Percentiles rank a stretch among this genome's conserved stretches.
Evolutionary conservation across 2,113 vertebrate species (phyloP).

Genomic region (Acrocephalus arundinaceus): DNA sequence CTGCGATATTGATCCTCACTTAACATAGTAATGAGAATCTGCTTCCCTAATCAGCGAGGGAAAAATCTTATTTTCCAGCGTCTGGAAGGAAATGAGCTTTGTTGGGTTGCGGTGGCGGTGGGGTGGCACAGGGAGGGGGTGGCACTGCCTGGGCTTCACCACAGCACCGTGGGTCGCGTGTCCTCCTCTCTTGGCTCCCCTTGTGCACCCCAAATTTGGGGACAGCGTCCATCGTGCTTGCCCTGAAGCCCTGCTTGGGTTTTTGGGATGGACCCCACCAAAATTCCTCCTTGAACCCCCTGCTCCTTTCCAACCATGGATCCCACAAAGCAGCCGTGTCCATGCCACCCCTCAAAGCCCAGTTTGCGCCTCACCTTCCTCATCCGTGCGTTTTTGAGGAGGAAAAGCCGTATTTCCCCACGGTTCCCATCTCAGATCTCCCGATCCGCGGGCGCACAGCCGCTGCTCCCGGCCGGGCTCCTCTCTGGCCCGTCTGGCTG

Average conservation of each 20-base stretch:
- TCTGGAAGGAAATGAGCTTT: not conserved
- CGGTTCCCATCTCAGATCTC: fast-evolving
- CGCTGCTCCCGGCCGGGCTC: not conserved
- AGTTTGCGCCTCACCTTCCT: not conserved
- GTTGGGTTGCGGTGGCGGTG: not conserved
- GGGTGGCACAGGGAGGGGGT: not conserved
- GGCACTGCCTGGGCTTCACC: not conserved
- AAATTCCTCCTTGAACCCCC: not conserved
- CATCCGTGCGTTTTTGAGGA: fast-evolving
- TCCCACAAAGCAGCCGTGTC: not conserved
- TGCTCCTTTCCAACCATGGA: not conserved
- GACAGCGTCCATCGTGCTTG: fast-evolving
- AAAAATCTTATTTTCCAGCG: conserved; percentile 48
- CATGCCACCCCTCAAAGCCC: not conserved
- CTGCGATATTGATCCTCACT: conserved; percentile 29
- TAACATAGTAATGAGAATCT: conserved; percentile 43
- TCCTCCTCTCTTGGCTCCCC: not conserved
- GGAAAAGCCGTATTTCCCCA: not conserved
- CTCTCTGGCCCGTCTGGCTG: conserved; percentile 28
- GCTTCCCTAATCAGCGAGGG: conserved; percentile 22
- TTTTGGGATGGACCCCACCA: not conserved
- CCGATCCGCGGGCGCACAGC: fast-evolving
- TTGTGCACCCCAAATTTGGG: fast-evolving
- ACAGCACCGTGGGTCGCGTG: fast-evolving
- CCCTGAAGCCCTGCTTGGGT: no score